Percentiles rank a stretch among this genome's conserved stretches.
phyloP scores from a whole-genome alignment of 2,113 vertebrate genomes.

The Apteryx mantelli region DNA sequence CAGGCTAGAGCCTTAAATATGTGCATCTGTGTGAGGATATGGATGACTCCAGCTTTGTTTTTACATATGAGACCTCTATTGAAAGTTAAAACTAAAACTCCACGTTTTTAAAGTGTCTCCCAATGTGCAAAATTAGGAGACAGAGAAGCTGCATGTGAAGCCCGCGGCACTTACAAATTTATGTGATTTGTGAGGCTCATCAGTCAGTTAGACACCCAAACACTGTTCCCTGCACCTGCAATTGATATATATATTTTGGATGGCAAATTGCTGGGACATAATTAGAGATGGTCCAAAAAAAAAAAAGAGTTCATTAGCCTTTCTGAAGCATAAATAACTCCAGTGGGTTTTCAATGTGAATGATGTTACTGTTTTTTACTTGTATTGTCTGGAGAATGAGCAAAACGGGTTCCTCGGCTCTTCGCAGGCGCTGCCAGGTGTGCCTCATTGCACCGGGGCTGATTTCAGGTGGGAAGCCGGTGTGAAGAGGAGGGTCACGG shows the following conservation, averaged over 20 bases:
- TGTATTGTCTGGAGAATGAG: neutral
- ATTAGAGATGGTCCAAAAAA: slow-evolving; percentile 1
- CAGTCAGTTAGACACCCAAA: neutral
- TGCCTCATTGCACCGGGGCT: neutral
- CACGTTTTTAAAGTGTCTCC: neutral
- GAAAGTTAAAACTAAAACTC: neutral
- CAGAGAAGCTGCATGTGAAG: neutral
- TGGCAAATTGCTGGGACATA: neutral
- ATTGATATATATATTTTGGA: neutral
- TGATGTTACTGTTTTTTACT: neutral
- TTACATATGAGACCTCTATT: neutral
- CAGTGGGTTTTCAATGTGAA: neutral
- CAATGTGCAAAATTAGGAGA: neutral
- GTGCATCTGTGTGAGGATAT: neutral
- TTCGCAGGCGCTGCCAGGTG: neutral
- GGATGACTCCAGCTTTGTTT: neutral
- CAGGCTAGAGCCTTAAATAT: no score
- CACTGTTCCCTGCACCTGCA: neutral
- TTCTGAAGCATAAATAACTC: neutral
- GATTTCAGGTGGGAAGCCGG: neutral
- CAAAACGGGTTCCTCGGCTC: neutral
- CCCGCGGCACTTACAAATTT: neutral
- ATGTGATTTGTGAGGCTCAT: neutral
- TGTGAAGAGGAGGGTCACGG: neutral
- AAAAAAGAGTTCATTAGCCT: neutral